Evolutionary conservation across 2,888 invertebrate genomes (phyloP), one percentile per base, ranked within the genome.

Genomic region (Chloroclysta siterata): DNA sequence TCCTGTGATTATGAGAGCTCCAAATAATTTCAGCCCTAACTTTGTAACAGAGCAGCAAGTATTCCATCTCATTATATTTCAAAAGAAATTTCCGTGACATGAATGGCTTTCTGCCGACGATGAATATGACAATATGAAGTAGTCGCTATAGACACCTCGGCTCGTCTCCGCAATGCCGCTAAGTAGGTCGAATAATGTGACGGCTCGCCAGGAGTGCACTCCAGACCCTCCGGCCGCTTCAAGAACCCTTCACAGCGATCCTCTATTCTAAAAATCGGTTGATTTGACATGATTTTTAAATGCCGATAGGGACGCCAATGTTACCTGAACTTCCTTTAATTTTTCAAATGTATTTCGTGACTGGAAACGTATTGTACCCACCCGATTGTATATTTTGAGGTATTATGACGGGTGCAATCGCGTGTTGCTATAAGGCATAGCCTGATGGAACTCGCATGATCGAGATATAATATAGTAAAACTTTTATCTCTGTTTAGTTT

Each of bases 241-340:
- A 66, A 90, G 89, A 60, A 80, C 85, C 75, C 88, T 87, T 70
- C 65, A 72, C 72, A 65, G 71, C 80, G 82, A 83, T 84, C 84
- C 89, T 88, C 82, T 81, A 81, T 80, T 83, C 84, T 85, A 88
- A 90, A 56, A 91, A 90, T 88, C 89, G 89, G 89, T 87, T 91
- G 90, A 92, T 92, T 90, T 90, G 88, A 90, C 92, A 91, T 88
- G 91, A 92, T 92, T 92, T 87, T 90, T 88, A 90, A 90, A 90
- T 84, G 80, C 81, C 80, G 90, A 90, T 91, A 91, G 80, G 81
- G 79, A 79, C 46, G 60, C 51, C 17, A 51, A 58, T 47, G 48
- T 57, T 57, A 57, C 53, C 53, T 57, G 57, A 6, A 47, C 39
- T 58, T 53, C 58, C 42, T 63, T 68, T 64, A 59, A 72, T 72